A percentile compares a stretch with the other conserved stretches of the same genome.
phyloP scores from a whole-genome alignment of 2,113 vertebrate species.

The Mungos mungo region DNA sequence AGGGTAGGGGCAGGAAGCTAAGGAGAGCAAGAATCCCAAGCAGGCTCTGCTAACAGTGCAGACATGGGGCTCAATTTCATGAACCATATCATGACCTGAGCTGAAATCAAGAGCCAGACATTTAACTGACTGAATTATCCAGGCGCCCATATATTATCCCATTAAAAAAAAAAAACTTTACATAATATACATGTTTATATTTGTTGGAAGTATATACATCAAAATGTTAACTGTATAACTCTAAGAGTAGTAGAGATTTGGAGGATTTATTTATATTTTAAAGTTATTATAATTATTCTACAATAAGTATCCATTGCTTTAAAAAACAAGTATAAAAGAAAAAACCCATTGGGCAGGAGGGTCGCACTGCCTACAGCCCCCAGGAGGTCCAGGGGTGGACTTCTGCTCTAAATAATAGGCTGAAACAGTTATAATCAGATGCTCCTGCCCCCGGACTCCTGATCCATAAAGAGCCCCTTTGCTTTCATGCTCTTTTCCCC shows the following conservation, averaged over 20 bases:
- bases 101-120: no score
- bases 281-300: neutral
- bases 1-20: no score
- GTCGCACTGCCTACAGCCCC: neutral
- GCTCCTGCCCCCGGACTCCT: neutral
- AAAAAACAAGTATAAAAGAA: neutral
- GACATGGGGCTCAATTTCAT: no score
- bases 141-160: neutral
- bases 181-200: neutral
- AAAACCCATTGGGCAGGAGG: neutral
- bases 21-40: no score
- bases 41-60: no score
- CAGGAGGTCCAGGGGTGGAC: neutral
- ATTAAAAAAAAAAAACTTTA: neutral
- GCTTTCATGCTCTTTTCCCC: neutral
- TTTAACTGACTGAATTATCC: no score
- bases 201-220: neutral
- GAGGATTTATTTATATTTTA: neutral
- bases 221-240: slow-evolving; percentile 12
- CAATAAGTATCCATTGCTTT: neutral
- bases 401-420: neutral
- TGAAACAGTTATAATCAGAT: neutral
- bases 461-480: neutral
- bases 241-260: neutral
- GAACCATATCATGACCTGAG: no score